A percentile compares a stretch with the other conserved stretches of the same genome.
These are phyloP conservation scores for Neodiprion pinetum DNA, from an alignment of 1,140 invertebrate species.

Conservation along the genomic window DNA sequence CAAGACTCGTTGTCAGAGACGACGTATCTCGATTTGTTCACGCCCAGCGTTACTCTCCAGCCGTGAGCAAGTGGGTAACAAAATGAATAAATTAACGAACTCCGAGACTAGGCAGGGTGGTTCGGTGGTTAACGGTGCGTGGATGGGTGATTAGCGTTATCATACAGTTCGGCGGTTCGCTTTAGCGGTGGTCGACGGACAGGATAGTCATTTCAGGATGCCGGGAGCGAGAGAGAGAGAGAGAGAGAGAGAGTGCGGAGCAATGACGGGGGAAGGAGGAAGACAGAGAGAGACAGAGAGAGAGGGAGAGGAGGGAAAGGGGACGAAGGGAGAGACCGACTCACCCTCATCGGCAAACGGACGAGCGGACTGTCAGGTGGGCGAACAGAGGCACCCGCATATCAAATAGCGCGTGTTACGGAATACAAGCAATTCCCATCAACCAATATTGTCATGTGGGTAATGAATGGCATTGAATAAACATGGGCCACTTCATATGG, in stretches of 20 bases:
- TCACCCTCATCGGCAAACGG: not conserved
- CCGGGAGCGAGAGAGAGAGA: slow-evolving; percentile 12
- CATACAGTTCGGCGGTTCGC: slow-evolving; percentile 3
- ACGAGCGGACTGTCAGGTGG: not conserved
- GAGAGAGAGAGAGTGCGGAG: not conserved
- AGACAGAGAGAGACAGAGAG: slow-evolving; percentile 15
- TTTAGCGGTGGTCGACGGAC: slow-evolving; percentile 3
- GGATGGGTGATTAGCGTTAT: slow-evolving; percentile 1
- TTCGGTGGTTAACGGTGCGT: slow-evolving; percentile 2
- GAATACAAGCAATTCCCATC: slow-evolving; percentile 59
- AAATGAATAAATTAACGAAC: too few relatives aligned
- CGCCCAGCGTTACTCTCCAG: too few relatives aligned
- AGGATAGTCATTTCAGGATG: not conserved
- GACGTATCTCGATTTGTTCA: too few relatives aligned
- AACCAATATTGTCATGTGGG: slow-evolving; percentile 62
- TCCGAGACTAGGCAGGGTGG: not conserved
- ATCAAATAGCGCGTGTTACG: slow-evolving; percentile 59
- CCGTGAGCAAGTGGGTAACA: too few relatives aligned
- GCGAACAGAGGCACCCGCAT: slow-evolving; percentile 45
- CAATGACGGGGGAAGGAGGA: slow-evolving; percentile 11
- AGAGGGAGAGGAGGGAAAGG: slow-evolving; percentile 9
- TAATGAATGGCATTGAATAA: slow-evolving; percentile 61
- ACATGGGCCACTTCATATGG: slow-evolving; percentile 41
- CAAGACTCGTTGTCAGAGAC: too few relatives aligned
- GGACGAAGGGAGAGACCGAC: slow-evolving; percentile 16